Base-by-base conservation (phyloP, 2,797 vertebrate species). In the Macroramphosus scolopax region DNA sequence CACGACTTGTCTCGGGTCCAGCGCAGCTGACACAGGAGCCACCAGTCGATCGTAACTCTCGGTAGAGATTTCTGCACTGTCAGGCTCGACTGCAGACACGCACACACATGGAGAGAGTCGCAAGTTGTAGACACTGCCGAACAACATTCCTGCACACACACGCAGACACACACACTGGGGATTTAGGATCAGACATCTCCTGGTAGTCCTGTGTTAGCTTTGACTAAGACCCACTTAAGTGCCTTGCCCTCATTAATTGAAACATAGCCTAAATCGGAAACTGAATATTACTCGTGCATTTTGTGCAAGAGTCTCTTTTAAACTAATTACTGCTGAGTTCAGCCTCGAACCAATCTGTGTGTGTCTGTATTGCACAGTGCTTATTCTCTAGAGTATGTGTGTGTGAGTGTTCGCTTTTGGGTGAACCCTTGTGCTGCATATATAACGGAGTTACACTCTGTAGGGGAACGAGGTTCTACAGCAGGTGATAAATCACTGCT, bases 401-500 rank as follows among this genome's bases (percentile, higher is more conserved):
- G 13, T 43, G 30, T 39, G 12, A 48, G 32, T 28, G 39, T 32
- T 47, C 30, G 20, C 28, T n/a, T 18, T 31, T 37, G 13, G 55
- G 31, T 59, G 44, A 57, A 34, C 57, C 24, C 33, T 14, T 50
- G 38, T 73, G 42, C 55, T 45, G 17, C 17, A 38, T 56, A 30
- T 56, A 61, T n/a, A n/a, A n/a, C n/a, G 52, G 32, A 28, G 16
- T 54, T 55, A 66, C 63, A 63, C 64, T 72, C 51, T 18, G 17
- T 38, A 25, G 20, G 62, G 56, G 51, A 24, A 31, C 25, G 22
- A 32, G 51, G 29, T 55, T 64, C 31, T 36, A 25, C 28, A 47
- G 62, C 51, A 37, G 50, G 63, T 58, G 28, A 82, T 78, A 69
- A 71, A 77, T 76, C 67, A 72, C 45, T 29, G 26, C 48, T 46